Base-by-base conservation (phyloP, 2,888 invertebrate genomes). In the Sphaeridia pumilis region DNA sequence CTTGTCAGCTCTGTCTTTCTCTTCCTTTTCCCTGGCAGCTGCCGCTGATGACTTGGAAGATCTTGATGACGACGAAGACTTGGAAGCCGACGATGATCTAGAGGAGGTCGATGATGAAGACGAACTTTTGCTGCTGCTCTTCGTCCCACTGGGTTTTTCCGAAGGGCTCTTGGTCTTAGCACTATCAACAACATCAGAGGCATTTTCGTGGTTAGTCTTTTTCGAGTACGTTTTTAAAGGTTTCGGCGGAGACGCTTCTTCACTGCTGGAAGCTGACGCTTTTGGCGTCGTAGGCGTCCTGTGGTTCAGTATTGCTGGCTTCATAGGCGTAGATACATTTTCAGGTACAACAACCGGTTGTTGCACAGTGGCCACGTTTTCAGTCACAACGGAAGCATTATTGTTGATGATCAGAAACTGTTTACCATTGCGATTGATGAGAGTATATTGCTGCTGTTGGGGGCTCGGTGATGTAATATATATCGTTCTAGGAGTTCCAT, bases 1-100 rank as follows among this genome's bases (percentile, higher is more conserved):
- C 57, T 58, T 60, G 59, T 56, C 67, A 67, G 58, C 67, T 65
- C 58, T 58, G 58, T 55, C 67, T 66, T 59, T 66, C 64, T 60
- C 62, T 66, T 44, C 63, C 60, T 50, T 61, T 57, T 48, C 44
- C 31, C 53, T 54, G 1, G 58, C 58, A 12, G 52, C 55, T 3
- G 53, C 52, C 2, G 57, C 57, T 12, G 55, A 54, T 26, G 52
- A 49, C 1, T 48, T 47, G n/a, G 49, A 49, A 27, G 26, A 34
- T 1, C 22, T n/a, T 21, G 44, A 28, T n/a, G 44, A 24, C 34
- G 12, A 12, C 21, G 36, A 35, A 12, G 45, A 5, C 1, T 25
- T 22, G 31, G 41, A 26, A 4, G 12, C 22, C 25, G 21, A 28
- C 3, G 41, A 7, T 22, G 14, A 10, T 10, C 24, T 20, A 10